Evolutionary conservation across 2,797 vertebrate species (phyloP).

Genomic region (Gobio occitaniae): DNA sequence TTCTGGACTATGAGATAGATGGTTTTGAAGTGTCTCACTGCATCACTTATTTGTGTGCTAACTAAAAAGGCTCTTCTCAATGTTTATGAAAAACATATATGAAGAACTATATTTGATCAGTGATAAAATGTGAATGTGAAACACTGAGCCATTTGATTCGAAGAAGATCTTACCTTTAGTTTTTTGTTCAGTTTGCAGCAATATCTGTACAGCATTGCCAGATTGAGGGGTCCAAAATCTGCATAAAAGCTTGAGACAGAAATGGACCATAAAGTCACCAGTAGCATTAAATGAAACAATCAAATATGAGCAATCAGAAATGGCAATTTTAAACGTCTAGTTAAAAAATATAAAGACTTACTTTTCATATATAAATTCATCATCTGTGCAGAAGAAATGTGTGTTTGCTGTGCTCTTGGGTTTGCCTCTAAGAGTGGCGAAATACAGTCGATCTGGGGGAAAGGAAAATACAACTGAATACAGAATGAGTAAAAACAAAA

Average conservation of each 20-base stretch:
- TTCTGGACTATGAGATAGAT: neutral
- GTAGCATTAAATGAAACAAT: neutral
- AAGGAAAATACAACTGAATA: neutral
- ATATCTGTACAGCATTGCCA: slow-evolving; percentile 92
- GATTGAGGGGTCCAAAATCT: slow-evolving; percentile 93
- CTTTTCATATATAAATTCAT: slow-evolving; percentile 92
- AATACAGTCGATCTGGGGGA: slow-evolving; percentile 88
- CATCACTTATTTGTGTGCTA: neutral
- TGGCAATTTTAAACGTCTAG: neutral
- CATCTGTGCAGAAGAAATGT: slow-evolving; percentile 91
- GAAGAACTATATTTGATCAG: neutral
- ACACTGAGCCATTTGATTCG: neutral
- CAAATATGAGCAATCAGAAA: neutral
- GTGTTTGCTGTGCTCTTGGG: slow-evolving; percentile 88
- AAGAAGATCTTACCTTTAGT: slow-evolving; percentile 82
- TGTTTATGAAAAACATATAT: neutral
- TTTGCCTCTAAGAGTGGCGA: slow-evolving; percentile 87
- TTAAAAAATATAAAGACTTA: slow-evolving; percentile 72
- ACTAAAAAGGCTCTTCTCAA: neutral
- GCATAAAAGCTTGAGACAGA: slow-evolving; percentile 86
- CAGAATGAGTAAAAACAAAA: neutral
- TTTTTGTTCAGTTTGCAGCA: slow-evolving; percentile 95
- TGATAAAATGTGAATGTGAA: neutral
- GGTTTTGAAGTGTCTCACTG: neutral
- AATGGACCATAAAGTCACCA: slow-evolving; percentile 37